Base-by-base conservation (phyloP, 2,888 invertebrate genomes). In the Tillus elongatus region DNA sequence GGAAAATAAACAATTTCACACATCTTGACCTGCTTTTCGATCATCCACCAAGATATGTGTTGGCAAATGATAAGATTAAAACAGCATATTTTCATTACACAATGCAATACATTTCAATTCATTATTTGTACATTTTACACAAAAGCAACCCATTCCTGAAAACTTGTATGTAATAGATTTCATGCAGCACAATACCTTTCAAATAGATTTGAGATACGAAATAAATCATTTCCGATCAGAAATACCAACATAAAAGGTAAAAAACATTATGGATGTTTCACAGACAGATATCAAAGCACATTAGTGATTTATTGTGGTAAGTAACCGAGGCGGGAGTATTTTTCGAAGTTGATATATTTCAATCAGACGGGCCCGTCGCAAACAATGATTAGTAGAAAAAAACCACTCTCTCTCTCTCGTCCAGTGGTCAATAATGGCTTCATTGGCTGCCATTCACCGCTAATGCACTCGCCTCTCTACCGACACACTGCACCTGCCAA, bases 301-400 rank as follows among this genome's bases (percentile, higher is more conserved):
- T 52, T 56, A 57, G 57, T 57, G 58, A 59, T 59, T 60, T 57
- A 58, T 60, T 54, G 58, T 53, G 57, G 55, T 57, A 57, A 58
- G 54, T 55, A 51, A 50, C 46, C 54, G 51, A 51, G 49, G 51
- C 53, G 49, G 51, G 49, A 46, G 50, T 54, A 55, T 57, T 58
- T 57, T 58, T 54, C 56, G 50, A 52, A 53, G 54, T 57, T 59
- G 57, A 58, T 61, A 63, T 60, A 59, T 62, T 63, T 63, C 63
- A 63, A 63, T 63, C 61, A 63, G 58, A 57, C 54, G 53, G 50
- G 50, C 52, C 58, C 54, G 57, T 58, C 56, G 57, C 60, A 58
- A 59, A 62, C 61, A 61, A 62, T 62, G 61, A 63, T 60, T 60
- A 54, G 58, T 54, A 54, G 54, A 53, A 60, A 56, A 60, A 59